Conservation (phyloP, 2,113 vertebrate genomes). For the Prolemur simus region DNA sequence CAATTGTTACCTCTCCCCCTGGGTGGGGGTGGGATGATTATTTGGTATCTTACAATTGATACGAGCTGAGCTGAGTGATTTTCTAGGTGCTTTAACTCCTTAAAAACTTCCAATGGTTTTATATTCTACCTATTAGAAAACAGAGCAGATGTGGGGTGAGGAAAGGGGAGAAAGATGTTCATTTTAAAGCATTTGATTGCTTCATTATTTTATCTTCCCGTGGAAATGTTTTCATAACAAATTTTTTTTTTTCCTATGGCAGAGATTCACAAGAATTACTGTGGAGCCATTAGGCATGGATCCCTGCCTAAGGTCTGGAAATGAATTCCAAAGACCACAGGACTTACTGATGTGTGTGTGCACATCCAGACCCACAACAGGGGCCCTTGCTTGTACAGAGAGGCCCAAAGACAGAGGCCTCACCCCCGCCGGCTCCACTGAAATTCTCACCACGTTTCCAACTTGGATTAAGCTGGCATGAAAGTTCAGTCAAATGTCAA, state of each 20-base stretch:
- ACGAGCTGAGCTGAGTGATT: background rate
- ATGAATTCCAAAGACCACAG: background rate
- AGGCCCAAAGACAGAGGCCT: background rate
- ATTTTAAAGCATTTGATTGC: background rate
- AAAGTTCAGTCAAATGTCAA: background rate
- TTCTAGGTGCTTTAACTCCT: constrained; percentile 27
- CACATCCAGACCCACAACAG: background rate
- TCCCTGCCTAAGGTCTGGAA: background rate
- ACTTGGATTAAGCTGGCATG: background rate
- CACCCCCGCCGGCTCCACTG: background rate
- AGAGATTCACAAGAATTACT: background rate
- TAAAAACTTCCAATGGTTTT: background rate
- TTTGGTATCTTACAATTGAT: background rate
- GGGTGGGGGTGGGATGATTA: background rate
- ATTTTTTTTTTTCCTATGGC: background rate
- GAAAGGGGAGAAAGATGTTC: background rate
- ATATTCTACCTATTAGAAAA: background rate
- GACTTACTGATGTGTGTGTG: background rate
- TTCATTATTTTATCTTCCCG: background rate
- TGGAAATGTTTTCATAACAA: background rate
- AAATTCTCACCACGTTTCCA: background rate
- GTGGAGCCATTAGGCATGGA: background rate
- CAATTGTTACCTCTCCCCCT: background rate
- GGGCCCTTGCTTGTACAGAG: background rate
- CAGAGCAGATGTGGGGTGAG: background rate